Conservation (phyloP, 2,113 vertebrate genomes). For the Misgurnus anguillicaudatus region DNA sequence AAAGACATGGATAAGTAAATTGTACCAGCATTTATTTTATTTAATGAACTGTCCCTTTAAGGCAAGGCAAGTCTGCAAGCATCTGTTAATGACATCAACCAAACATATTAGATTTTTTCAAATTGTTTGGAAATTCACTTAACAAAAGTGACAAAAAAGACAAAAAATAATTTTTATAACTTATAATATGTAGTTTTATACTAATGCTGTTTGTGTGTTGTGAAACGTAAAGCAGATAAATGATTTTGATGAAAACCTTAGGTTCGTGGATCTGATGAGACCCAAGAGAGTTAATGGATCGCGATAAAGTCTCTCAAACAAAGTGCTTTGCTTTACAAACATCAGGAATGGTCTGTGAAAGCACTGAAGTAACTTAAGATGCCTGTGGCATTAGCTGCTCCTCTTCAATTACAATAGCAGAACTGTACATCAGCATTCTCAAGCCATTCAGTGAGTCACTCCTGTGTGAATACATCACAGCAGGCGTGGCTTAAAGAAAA, state of each 20-base stretch:
- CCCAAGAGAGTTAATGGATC: not conserved
- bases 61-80: not conserved
- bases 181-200: not conserved
- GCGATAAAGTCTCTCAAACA: not conserved
- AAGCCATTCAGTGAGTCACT: not conserved
- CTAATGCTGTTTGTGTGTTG: not conserved
- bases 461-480: slow-evolving; percentile 23
- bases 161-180: not conserved
- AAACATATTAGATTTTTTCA: not conserved
- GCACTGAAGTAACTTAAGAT: slow-evolving; percentile 15
- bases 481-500: slow-evolving; percentile 35
- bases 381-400: slow-evolving; percentile 1
- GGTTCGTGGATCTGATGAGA: no score
- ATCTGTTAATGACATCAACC: slow-evolving; percentile 18
- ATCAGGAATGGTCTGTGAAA: not conserved
- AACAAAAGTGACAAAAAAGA: no score
- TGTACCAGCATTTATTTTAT: no score
- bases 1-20: not conserved
- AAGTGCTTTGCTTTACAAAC: not conserved
- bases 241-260: not conserved
- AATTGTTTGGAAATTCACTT: slow-evolving; percentile 9
- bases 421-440: not conserved
- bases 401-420: slow-evolving; percentile 6
- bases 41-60: not conserved
- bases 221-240: not conserved